Evolutionary conservation across 2,797 vertebrate species (phyloP).

Genomic region (Helarctos malayanus): DNA sequence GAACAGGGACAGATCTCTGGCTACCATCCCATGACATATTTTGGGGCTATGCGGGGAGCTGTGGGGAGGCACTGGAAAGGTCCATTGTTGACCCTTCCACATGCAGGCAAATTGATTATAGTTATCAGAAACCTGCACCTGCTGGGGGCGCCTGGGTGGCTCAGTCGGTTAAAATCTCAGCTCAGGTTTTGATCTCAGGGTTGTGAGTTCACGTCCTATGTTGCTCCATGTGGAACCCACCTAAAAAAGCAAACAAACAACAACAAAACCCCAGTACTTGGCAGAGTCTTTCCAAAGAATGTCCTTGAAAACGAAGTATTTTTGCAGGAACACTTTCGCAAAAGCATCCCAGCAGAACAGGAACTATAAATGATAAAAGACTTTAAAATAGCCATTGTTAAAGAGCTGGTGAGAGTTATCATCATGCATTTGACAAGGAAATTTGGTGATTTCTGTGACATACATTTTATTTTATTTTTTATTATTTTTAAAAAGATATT

Average conservation of each 20-base stretch:
- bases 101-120: background rate
- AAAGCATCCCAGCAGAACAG: background rate
- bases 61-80: background rate
- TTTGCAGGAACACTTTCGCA: background rate
- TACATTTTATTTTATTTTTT: background rate
- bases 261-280: background rate
- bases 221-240: background rate
- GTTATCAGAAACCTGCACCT: background rate
- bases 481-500: background rate
- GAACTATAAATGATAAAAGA: background rate
- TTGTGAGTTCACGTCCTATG: background rate
- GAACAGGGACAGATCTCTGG: background rate
- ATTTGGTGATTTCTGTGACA: background rate
- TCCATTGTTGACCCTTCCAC: background rate
- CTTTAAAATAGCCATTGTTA: background rate
- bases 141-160: too few species aligned
- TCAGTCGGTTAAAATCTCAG: background rate
- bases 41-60: background rate
- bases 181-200: background rate
- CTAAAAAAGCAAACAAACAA: background rate
- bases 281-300: background rate
- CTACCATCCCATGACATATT: background rate
- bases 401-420: background rate
- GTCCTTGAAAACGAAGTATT: background rate
- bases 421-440: background rate